Evolutionary conservation across 2,888 invertebrate species (phyloP).

Genomic region (Strigamia transsilvanica): DNA sequence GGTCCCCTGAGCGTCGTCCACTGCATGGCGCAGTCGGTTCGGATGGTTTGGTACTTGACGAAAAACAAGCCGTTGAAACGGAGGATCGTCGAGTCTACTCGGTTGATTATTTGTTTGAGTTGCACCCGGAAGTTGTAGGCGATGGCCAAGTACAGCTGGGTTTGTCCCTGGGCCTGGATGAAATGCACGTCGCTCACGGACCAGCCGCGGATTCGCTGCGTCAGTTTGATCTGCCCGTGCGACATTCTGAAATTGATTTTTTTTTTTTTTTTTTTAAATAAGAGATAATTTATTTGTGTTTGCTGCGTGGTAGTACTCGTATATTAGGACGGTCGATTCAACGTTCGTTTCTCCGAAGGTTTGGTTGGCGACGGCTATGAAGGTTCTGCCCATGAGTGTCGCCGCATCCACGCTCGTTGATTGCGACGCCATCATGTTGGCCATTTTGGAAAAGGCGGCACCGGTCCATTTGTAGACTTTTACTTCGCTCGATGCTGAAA

Average conservation of each 20-base stretch:
- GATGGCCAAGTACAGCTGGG: conserved; percentile 50
- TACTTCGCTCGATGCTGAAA: conserved; percentile 36
- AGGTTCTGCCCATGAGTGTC: neutral
- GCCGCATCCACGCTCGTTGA: conserved; percentile 52
- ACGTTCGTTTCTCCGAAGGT: neutral
- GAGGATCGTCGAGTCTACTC: conserved; percentile 51
- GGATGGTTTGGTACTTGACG: conserved; percentile 51
- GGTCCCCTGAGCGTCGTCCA: conserved; percentile 50
- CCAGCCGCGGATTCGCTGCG: conserved; percentile 49
- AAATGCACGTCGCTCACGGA: conserved; percentile 51
- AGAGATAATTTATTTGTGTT: neutral
- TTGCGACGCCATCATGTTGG: conserved; percentile 46
- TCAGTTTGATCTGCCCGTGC: neutral
- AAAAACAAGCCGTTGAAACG: conserved; percentile 55
- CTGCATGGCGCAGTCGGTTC: conserved; percentile 35
- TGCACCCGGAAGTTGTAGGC: conserved; percentile 52
- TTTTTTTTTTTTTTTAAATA: neutral
- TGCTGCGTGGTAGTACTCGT: no score
- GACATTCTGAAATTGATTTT: conserved; percentile 14
- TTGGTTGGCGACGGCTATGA: conserved; percentile 53
- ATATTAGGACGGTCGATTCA: conserved; percentile 18
- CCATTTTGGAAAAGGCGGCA: neutral
- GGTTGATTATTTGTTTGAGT: conserved; percentile 16
- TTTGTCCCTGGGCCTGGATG: neutral
- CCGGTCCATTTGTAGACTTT: conserved; percentile 51